Conservation (phyloP, 2,888 invertebrate genomes). For the Agriotes lineatus region DNA sequence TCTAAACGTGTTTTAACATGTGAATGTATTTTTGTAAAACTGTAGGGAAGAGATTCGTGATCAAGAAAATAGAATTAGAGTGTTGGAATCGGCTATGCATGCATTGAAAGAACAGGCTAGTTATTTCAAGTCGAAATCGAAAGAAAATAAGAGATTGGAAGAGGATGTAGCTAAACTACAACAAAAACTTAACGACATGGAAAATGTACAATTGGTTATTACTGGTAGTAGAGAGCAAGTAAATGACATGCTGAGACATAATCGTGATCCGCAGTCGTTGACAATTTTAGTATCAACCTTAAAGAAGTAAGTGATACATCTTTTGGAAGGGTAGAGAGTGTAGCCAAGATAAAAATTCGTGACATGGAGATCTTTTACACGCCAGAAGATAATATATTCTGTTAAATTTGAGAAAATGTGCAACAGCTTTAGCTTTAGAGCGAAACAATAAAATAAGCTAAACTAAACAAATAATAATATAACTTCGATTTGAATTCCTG, state of each 20-base stretch:
- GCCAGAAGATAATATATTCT: too few species aligned
- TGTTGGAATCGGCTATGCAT: conserved; percentile 67
- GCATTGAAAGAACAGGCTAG: conserved; percentile 71
- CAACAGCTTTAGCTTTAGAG: too few species aligned
- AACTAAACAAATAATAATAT: too few species aligned
- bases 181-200: conserved; percentile 69
- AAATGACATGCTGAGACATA: conserved; percentile 72
- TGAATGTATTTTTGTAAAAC: too few species aligned
- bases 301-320: conserved; percentile 69
- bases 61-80: conserved; percentile 64
- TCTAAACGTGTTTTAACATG: too few species aligned
- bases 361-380: too few species aligned
- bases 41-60: conserved; percentile 63
- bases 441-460: too few species aligned
- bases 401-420: too few species aligned
- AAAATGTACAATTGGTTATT: conserved; percentile 72
- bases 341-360: too few species aligned
- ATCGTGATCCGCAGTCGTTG: conserved; percentile 71
- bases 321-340: too few species aligned
- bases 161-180: conserved; percentile 71
- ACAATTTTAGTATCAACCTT: conserved; percentile 73
- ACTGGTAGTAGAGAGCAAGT: conserved; percentile 72
- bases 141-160: conserved; percentile 66
- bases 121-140: conserved; percentile 67
- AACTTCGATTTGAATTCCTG: too few species aligned